phyloP scores from a whole-genome alignment of 2,888 invertebrate species.

The Venusia cambrica region DNA sequence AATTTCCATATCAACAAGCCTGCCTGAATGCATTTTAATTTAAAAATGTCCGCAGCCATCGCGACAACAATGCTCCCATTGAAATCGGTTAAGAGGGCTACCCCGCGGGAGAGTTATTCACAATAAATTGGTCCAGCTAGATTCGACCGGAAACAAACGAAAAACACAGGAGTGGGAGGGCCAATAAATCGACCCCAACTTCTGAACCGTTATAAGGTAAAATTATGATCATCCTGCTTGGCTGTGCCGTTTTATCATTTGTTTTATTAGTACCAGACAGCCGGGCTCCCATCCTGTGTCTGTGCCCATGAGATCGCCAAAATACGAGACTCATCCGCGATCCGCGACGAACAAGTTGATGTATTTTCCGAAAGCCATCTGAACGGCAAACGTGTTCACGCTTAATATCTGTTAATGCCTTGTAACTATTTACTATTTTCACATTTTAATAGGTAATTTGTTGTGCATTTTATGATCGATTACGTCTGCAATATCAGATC shows the following conservation, averaged over 20 bases:
- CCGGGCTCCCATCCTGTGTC: constrained; percentile 16
- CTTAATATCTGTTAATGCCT: too few species aligned
- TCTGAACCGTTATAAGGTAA: constrained; percentile 49
- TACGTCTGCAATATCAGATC: too few species aligned
- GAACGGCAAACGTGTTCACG: too few species aligned
- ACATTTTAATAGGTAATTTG: too few species aligned
- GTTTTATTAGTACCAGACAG: constrained; percentile 37
- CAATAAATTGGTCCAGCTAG: constrained; percentile 54
- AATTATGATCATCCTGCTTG: constrained; percentile 59
- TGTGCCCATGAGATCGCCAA: not conserved
- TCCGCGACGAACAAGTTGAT: too few species aligned
- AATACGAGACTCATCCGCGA: not conserved
- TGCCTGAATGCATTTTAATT: constrained; percentile 50
- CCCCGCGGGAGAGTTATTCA: constrained; percentile 43
- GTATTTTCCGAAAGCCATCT: constrained; percentile 2
- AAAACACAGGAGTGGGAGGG: constrained; percentile 55
- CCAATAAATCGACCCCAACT: constrained; percentile 51
- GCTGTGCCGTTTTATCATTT: constrained; percentile 54
- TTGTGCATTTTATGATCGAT: too few species aligned
- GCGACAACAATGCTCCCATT: constrained; percentile 45
- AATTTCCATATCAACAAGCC: constrained; percentile 51
- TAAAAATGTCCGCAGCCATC: constrained; percentile 40
- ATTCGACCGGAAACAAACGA: constrained; percentile 59
- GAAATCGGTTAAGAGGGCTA: constrained; percentile 42
- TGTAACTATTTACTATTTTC: too few species aligned